Evolutionary conservation across 1,140 invertebrate genomes (phyloP), one percentile per base, ranked within the genome.

Genomic region (Elymnias hypermnestra): DNA sequence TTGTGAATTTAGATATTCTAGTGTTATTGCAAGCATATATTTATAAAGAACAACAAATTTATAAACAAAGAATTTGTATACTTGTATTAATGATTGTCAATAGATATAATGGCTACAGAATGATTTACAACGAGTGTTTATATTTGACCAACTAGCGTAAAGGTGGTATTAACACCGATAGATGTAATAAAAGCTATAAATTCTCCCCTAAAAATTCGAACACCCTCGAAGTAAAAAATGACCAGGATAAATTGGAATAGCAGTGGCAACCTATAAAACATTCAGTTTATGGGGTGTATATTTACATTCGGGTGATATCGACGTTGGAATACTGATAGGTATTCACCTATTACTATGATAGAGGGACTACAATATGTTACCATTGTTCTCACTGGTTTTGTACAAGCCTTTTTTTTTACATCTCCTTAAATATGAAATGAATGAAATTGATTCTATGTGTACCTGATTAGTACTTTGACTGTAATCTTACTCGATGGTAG

Each of bases 221-320:
- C 73, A 78, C 78, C 82, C 82, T 77, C 72, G 66, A 71, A 64
- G 59, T 73, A 78, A 84, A 84, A 83, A 85, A 83, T 85, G 78
- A 83, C 78, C 78, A 83, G 72, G 71, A 82, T 85, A 85, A 83
- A 85, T 85, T 85, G 77, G 77, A 68, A 83, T 76, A 66, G 65
- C 55, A 70, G 73, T 83, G 67, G 69, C 66, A 73, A 64, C 61
- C 77, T 64, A 85, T 83, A 83, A 85, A 82, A 78, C 73, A 82
- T 76, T 82, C 75, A 72, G 63, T 85, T 85, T 85, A 85, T 83
- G 71, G 75, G 73, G 78, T 85, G 82, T 85, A 79, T 82, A 85
- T 83, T 83, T 83, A 85, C 78, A 83, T 82, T 81, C 70, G 72
- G 63, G 59, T 58, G 59, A 69, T 69, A 73, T 72, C 64, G 58